Evolutionary conservation across 1,140 invertebrate genomes (phyloP).

Genomic region (Drosophila grimshawi): DNA sequence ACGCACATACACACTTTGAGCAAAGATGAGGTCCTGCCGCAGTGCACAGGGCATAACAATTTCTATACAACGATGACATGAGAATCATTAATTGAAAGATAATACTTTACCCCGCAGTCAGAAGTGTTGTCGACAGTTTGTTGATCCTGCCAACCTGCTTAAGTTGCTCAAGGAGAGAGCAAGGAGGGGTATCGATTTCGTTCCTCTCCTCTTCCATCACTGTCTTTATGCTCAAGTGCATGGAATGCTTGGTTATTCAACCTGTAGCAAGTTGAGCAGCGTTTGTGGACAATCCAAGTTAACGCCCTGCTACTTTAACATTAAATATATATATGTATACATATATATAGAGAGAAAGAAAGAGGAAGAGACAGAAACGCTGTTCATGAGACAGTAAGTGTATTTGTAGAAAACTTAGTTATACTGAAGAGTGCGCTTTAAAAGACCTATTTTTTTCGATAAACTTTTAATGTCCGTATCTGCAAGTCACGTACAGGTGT

Average conservation of each 20-base stretch:
- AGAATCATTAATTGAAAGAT: slow-evolving; percentile 73
- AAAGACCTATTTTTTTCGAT: slow-evolving; percentile 74
- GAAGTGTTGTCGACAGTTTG: slow-evolving; percentile 18
- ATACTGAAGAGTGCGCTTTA: slow-evolving; percentile 47
- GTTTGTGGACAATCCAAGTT: slow-evolving; percentile 11
- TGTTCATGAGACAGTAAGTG: not conserved
- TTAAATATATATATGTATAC: no score
- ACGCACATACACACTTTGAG: not conserved
- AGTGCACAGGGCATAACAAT: not conserved
- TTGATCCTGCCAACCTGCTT: not conserved
- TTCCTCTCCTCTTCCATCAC: slow-evolving; percentile 1
- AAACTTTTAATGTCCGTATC: slow-evolving; percentile 60
- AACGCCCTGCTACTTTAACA: slow-evolving; percentile 18
- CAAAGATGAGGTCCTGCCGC: not conserved
- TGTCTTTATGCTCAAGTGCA: slow-evolving; percentile 20
- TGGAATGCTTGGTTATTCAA: slow-evolving; percentile 28
- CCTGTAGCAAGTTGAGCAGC: slow-evolving; percentile 33
- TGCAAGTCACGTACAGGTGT: slow-evolving; percentile 20
- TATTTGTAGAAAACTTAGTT: slow-evolving; percentile 59
- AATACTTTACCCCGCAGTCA: slow-evolving; percentile 38
- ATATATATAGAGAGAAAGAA: not conserved
- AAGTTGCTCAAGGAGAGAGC: not conserved
- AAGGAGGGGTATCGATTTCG: not conserved
- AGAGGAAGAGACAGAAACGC: not conserved
- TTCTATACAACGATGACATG: not conserved